Percentiles rank a stretch among this genome's conserved stretches.
Conservation (phyloP, 2,797 vertebrate species). For the Thripadectes ignobilis region DNA sequence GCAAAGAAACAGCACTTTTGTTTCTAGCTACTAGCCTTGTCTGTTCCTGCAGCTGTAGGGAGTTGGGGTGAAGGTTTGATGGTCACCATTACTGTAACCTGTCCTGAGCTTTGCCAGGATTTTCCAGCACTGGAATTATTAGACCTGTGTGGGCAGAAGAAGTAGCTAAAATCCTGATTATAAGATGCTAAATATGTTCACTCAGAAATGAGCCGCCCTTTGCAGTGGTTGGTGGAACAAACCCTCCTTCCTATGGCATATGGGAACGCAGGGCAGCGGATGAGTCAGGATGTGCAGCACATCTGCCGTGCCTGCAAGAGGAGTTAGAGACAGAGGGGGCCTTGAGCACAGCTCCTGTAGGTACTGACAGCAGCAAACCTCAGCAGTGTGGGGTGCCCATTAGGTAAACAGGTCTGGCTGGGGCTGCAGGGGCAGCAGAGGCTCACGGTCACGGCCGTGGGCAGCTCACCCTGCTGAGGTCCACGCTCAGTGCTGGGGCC, state of each 20-base stretch:
- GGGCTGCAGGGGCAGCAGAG: background rate
- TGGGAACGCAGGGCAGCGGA: rapidly evolving
- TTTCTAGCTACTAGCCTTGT: background rate
- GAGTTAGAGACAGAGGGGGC: rapidly evolving
- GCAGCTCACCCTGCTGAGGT: background rate
- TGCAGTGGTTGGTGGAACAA: background rate
- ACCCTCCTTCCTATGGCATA: background rate
- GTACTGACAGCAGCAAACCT: background rate
- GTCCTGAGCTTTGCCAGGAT: background rate
- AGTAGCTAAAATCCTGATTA: background rate
- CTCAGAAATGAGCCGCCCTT: background rate
- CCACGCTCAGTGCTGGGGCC: background rate
- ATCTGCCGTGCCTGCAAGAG: background rate
- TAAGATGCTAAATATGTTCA: background rate
- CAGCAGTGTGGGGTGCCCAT: rapidly evolving
- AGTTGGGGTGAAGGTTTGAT: background rate
- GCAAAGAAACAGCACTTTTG: constrained; percentile 13
- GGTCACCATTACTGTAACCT: background rate
- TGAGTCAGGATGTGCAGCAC: background rate
- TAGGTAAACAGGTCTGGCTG: rapidly evolving
- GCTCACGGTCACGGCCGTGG: rapidly evolving
- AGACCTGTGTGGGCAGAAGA: background rate
- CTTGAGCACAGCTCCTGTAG: rapidly evolving
- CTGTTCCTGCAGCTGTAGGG: background rate
- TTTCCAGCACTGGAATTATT: background rate